These are phyloP conservation scores for Papilio glaucus DNA, from an alignment of 1,140 invertebrate species.

Conservation along the genomic window DNA sequence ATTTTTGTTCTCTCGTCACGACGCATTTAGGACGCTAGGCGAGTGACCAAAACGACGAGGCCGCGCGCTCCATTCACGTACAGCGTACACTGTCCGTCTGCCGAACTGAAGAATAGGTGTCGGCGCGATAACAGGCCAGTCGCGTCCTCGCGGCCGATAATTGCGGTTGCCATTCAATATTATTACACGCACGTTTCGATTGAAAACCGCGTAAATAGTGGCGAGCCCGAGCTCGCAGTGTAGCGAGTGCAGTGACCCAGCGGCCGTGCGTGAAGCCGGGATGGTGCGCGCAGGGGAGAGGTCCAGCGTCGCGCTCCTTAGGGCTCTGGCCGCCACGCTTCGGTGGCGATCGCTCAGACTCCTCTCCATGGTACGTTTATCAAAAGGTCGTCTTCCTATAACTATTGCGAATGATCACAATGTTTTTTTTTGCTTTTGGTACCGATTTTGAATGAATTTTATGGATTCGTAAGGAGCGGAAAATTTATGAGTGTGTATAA, in stretches of 20 bases:
- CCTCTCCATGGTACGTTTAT: slow-evolving; percentile 67
- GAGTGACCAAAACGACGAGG: slow-evolving; percentile 72
- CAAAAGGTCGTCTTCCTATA: not conserved
- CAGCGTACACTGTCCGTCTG: slow-evolving; percentile 53
- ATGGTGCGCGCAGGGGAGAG: slow-evolving; percentile 77
- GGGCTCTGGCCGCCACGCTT: slow-evolving; percentile 72
- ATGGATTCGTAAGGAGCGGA: not conserved
- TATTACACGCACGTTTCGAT: slow-evolving; percentile 12
- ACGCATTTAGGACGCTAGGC: slow-evolving; percentile 52
- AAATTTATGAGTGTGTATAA: not conserved
- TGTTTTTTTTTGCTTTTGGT: slow-evolving; percentile 8
- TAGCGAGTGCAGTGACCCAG: slow-evolving; percentile 72
- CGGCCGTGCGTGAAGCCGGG: slow-evolving; percentile 73
- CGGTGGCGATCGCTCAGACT: slow-evolving; percentile 68
- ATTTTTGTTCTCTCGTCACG: slow-evolving; percentile 14
- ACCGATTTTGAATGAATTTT: not conserved
- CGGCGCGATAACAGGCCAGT: slow-evolving; percentile 76
- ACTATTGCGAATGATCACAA: not conserved
- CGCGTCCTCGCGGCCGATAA: slow-evolving; percentile 75
- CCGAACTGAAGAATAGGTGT: slow-evolving; percentile 67
- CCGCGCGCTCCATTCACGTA: slow-evolving; percentile 60
- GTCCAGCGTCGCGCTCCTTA: slow-evolving; percentile 68
- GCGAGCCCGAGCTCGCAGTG: slow-evolving; percentile 47
- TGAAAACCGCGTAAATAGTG: not conserved
- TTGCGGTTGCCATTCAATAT: slow-evolving; percentile 62